Percentiles rank a stretch among this genome's conserved stretches.
Conservation (phyloP, 2,113 vertebrate species). For the Gambusia affinis region DNA sequence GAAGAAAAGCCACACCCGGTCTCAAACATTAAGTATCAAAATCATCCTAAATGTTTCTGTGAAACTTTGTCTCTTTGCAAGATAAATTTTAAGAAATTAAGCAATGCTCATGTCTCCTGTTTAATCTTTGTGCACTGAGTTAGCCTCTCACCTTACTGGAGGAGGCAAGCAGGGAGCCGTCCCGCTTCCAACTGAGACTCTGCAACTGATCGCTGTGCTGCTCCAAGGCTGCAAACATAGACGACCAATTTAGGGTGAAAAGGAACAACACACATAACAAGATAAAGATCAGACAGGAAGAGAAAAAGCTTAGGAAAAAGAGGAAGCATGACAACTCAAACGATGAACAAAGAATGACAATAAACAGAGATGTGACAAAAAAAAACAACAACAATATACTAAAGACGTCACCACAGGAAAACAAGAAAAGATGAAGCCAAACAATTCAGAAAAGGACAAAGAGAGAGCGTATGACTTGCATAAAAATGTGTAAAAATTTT, state of each 20-base stretch:
- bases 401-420: conserved; percentile 10
- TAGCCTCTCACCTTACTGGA: conserved; percentile 83
- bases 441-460: conserved; percentile 6
- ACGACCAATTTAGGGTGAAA: conserved; percentile 4
- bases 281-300: not conserved
- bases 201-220: conserved; percentile 88
- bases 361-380: conserved; percentile 19
- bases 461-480: conserved; percentile 5
- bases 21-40: too few species aligned
- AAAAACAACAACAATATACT: conserved; percentile 1
- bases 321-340: conserved; percentile 1
- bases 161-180: conserved; percentile 87
- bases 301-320: not conserved
- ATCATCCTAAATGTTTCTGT: not conserved
- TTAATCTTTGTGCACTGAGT: not conserved
- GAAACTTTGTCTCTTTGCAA: not conserved
- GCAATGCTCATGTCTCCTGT: not conserved
- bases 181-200: conserved; percentile 87
- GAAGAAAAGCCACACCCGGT: too few species aligned
- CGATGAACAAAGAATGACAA: conserved; percentile 26
- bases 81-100: not conserved
- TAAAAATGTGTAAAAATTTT: conserved; percentile 3
- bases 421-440: conserved; percentile 25
- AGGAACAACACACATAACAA: not conserved
- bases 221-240: conserved; percentile 80